Evolutionary conservation across 2,888 invertebrate genomes (phyloP), one percentile per base, ranked within the genome.

Genomic region (Synanthedon vespiformis): DNA sequence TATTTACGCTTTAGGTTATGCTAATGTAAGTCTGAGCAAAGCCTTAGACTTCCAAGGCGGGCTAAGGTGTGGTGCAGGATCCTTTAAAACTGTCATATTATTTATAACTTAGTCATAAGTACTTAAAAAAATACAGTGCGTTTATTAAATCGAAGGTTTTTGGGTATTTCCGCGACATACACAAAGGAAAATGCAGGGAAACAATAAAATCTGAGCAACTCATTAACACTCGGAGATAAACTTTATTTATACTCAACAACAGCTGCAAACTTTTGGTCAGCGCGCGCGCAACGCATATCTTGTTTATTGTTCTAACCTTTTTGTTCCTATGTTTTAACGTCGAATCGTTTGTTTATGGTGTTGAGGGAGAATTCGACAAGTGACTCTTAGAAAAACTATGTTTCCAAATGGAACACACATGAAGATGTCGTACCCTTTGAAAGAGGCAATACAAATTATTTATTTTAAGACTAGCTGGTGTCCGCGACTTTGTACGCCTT

Each of bases 181-280:
- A 67, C 64, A 66, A 67, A 67, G 62, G 59, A 58, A 55, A 58
- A 58, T 60, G 58, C 57, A 56, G 56, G 56, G 57, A 60, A 82
- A 84, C 81, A 83, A 85, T 84, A 83, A 84, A 84, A 77, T 65
- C 61, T 68, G 70, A 73, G 69, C 78, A 72, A 74, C 74, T 75
- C 74, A 71, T 75, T 74, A 73, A 78, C 81, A 82, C 80, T 77
- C 82, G 77, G 81, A 81, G 78, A 83, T 84, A 85, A 84, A 84
- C 71, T 79, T 80, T 86, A 87, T 87, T 86, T 84, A 84, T 86
- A 86, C 72, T 58, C 63, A 48, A 57, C 58, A 83, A 84, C 86
- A 87, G 87, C 87, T 87, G 87, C 86, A 85, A 86, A 86, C 87
- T 85, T 87, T 83, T 87, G 87, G 86, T 87, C 85, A 86, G 81